Base-by-base conservation (phyloP, 2,888 invertebrate genomes). In the Alviniconcha strummeri region DNA sequence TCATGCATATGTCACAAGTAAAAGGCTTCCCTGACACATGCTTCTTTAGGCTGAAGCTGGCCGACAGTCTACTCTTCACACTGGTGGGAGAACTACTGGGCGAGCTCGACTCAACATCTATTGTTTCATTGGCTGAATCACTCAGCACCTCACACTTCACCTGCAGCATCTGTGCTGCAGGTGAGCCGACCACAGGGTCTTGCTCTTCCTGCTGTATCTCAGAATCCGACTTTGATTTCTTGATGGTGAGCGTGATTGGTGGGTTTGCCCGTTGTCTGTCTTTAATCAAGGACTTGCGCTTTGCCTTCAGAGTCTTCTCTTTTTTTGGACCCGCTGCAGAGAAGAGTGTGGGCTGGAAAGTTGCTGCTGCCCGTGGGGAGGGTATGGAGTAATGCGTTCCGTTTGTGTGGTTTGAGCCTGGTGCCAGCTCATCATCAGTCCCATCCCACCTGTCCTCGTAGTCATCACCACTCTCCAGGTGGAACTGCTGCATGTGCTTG, bases 1-100 rank as follows among this genome's bases (percentile, higher is more conserved):
- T 86, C 11, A 83, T 60, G 83, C 88, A 88, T 5, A 82, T 80
- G 19, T 79, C 80, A 84, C 87, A 88, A 15, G 69, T 85, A 54
- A 19, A 76, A 2, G 75, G 54, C 52, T 19, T 55, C 57, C 80
- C 81, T 17, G 57, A 69, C 52, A 71, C 60, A 54, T 88, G 88
- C 72, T 80, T 80, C 76, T 80, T 84, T 55, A 80, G 36, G 77
- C 85, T 85, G 19, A 80, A 57, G 57, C 57, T 60, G 60, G 60
- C 60, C 13, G 60, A 67, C 15, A 84, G 78, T n/a, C 81, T 84
- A 71, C 75, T 77, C 69, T 86, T 86, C 83, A 84, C 84, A 72
- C 84, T 85, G 54, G 82, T 84, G 5, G 82, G 77, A n/a, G 75
- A 85, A 60, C 80, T 82, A 17, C 64, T n/a, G 75, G 86, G 85